Base-by-base conservation (phyloP, 2,888 invertebrate genomes). In the Agrotis exclamationis region DNA sequence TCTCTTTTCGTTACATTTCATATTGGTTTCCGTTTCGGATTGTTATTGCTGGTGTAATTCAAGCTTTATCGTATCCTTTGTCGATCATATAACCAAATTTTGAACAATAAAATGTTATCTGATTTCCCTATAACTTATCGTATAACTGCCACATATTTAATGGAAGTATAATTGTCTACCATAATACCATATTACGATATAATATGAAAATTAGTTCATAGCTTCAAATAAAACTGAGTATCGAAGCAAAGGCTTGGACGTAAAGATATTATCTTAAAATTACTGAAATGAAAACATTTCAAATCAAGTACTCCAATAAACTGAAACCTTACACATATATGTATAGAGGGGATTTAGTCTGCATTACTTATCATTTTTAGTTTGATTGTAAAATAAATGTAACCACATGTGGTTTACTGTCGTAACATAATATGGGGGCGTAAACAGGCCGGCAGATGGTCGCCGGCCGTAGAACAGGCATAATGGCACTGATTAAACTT, bases 401-500 rank as follows among this genome's bases (percentile, higher is more conserved):
- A 50, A 64, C 54, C 62, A 76, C 73, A 80, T 74, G 72, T 82
- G 80, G 60, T 71, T 79, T 87, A 83, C 85, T 88, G 86, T 87
- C 88, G 95, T 94, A 95, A 95, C 91, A 83, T 85, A 89, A 95
- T 95, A 93, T 89, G 94, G 93, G 95, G 96, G 96, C 95, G 96
- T 94, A 86, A 88, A 90, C 89, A 86, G 89, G 88, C 87, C 84
- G 90, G 91, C 96, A 96, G 94, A 95, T 96, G 95, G 92, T 91
- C 90, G 90, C 86, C 84, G 84, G 79, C 82, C 75, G 86, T 86
- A 88, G 86, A 86, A 86, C 88, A 87, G 84, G 86, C 85, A 89
- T 93, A 91, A 91, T 89, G 92, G 91, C 91, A 93, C 92, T 95
- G 95, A 96, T 96, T 95, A 96, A 95, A 96, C 92, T 95, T 96